These are phyloP conservation scores for Margarornis squamiger DNA, from an alignment of 2,797 vertebrate genomes.

Conservation along the genomic window DNA sequence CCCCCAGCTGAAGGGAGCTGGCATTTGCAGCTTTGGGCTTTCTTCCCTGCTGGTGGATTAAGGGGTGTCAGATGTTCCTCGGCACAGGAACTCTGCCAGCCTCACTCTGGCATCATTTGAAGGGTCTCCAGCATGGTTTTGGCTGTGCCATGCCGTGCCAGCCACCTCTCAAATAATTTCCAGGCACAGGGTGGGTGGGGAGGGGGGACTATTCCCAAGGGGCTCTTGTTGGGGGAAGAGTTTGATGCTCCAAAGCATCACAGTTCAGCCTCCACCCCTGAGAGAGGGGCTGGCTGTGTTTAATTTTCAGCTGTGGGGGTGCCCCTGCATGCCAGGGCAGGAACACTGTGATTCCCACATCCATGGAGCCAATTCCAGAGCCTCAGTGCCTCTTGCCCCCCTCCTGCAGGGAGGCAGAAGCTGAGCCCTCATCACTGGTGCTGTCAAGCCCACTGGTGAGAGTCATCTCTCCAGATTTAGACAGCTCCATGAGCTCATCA, in stretches of 20 bases:
- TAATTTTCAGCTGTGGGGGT: background rate
- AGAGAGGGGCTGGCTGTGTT: background rate
- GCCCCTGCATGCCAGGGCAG: background rate
- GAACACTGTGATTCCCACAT: background rate
- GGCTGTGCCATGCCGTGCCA: accelerated
- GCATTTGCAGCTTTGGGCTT: background rate
- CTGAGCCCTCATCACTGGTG: background rate
- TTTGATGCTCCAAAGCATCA: background rate
- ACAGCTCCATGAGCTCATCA: background rate
- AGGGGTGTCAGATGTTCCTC: background rate
- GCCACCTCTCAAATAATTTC: background rate
- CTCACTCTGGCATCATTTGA: background rate
- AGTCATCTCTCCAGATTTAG: background rate
- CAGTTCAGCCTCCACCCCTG: background rate
- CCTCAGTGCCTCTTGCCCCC: background rate
- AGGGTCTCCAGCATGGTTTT: background rate
- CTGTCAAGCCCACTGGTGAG: background rate
- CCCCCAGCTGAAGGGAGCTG: background rate
- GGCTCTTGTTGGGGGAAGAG: background rate
- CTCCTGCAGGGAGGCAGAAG: background rate
- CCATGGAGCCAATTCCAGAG: background rate
- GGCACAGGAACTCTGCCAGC: background rate
- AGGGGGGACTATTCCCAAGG: background rate
- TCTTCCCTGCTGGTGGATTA: background rate
- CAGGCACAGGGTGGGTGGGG: background rate